Evolutionary conservation across 2,888 invertebrate genomes (phyloP).

Genomic region (Drosophila fulvimacula): DNA sequence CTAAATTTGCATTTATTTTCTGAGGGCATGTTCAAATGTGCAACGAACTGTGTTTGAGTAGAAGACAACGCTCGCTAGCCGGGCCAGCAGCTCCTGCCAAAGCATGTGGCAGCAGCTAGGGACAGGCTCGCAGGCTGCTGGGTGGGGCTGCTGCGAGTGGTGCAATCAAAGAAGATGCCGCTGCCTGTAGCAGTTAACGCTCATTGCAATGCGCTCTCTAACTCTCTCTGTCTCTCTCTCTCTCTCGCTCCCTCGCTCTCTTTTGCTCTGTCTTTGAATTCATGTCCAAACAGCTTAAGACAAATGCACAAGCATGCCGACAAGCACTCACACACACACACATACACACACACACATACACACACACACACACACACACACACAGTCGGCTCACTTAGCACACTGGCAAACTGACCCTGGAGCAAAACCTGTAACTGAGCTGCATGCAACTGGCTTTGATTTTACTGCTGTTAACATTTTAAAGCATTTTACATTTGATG

Average conservation of each 20-base stretch:
- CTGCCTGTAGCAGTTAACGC: conserved; percentile 50
- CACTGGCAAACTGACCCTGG: conserved; percentile 58
- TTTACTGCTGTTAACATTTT: conserved; percentile 57
- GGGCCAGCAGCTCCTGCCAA: conserved; percentile 9
- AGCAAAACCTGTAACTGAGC: conserved; percentile 64
- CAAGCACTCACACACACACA: conserved; percentile 18
- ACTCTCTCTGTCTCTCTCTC: background rate
- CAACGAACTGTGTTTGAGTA: conserved; percentile 77
- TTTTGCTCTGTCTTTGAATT: conserved; percentile 8
- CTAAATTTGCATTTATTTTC: conserved; percentile 79
- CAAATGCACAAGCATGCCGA: conserved; percentile 53
- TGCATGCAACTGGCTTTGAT: conserved; percentile 46
- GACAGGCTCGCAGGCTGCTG: conserved; percentile 3
- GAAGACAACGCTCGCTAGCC: conserved; percentile 59
- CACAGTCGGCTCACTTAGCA: conserved; percentile 4
- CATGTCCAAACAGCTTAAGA: conserved; percentile 63
- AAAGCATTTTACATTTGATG: conserved; percentile 60
- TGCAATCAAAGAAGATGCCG: conserved; percentile 70
- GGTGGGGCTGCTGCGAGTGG: conserved; percentile 30
- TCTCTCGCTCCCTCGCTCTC: background rate
- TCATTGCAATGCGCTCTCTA: conserved; percentile 22
- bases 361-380: conserved; percentile 1
- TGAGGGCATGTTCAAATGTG: conserved; percentile 80
- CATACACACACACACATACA: conserved; percentile 1
- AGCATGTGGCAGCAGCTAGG: conserved; percentile 14